phyloP scores from a whole-genome alignment of 2,888 invertebrate species.

The Ischnura elegans region DNA sequence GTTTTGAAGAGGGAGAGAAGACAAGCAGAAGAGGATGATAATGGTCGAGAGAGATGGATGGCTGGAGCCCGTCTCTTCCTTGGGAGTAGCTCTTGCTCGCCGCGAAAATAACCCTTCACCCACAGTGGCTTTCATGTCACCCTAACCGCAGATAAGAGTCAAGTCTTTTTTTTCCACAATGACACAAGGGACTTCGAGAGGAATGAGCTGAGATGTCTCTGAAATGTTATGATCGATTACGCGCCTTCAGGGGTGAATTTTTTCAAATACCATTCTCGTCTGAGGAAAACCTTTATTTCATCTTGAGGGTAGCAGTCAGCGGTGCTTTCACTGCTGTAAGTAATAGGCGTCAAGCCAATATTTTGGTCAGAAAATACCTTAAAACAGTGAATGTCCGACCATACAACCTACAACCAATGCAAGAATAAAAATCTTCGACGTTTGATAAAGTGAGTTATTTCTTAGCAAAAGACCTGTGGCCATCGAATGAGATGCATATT shows the following conservation, averaged over 20 bases:
- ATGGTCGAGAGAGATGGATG: not conserved
- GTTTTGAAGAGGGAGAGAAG: not conserved
- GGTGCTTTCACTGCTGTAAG: not conserved
- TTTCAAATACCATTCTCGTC: not conserved
- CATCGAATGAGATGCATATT: too few species aligned
- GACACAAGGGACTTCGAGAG: not conserved
- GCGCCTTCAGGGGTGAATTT: not conserved
- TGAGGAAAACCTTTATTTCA: not conserved
- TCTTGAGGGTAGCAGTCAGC: not conserved
- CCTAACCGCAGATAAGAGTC: not conserved
- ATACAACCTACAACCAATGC: too few species aligned
- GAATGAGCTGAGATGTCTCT: too few species aligned
- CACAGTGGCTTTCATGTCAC: not conserved
- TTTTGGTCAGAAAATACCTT: too few species aligned
- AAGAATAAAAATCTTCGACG: too few species aligned
- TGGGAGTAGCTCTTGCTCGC: not conserved
- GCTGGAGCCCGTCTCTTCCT: not conserved
- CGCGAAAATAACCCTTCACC: constrained; percentile 24
- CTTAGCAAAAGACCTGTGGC: too few species aligned
- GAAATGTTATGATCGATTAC: constrained; percentile 13
- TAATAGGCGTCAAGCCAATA: too few species aligned
- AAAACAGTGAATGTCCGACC: too few species aligned
- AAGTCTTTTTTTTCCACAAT: not conserved
- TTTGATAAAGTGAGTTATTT: too few species aligned
- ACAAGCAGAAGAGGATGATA: not conserved